Evolutionary conservation across 92 coral and sea anemone species (phyloP), one percentile per base, ranked within the genome.

Genomic region (Pocillopora grandis): DNA sequence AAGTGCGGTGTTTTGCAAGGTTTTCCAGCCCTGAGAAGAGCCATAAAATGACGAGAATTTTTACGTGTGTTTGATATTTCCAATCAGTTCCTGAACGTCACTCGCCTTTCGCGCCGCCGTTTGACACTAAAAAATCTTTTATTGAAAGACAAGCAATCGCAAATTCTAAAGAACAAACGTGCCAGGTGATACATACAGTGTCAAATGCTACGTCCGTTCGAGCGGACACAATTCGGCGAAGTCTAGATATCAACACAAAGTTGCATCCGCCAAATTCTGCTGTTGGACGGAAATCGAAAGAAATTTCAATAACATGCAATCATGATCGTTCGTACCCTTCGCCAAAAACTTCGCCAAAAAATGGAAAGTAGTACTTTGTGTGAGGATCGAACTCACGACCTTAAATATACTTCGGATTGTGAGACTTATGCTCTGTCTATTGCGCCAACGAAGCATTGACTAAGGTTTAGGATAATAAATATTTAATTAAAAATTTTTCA

Each of bases 381-480:
- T 58, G 62, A 58, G 62, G 62, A 58, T 58, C 62, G 62, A 58
- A 58, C 62, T 58, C 62, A 58, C 62, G 62, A 58, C 62, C 62
- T 1, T 58, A 0, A 58, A 98, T 79, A 62, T 10, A 20, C 87
- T 0, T 33, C 23, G 61, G 92, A 89, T 79, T 85, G 91, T 91
- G 97, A 93, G 94, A 93, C 97, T 91, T 91, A 93, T 91, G 97
- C 97, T 95, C 97, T 88, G 97, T 95, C 97, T 93, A 93, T 95
- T 93, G 97, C 97, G 89, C 97, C 91, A 93, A 93, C 97, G 93
- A 93, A 93, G 97, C 86, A 73, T 23, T 23, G 27, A 23, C 27
- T n/a, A n/a, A n/a, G n/a, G n/a, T n/a, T n/a, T n/a, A n/a, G n/a
- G n/a, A n/a, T n/a, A n/a, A n/a, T n/a, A n/a, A n/a, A n/a, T n/a